Evolutionary conservation across 2,888 invertebrate genomes (phyloP), one percentile per base, ranked within the genome.

Genomic region (Drosophila multiciliata): DNA sequence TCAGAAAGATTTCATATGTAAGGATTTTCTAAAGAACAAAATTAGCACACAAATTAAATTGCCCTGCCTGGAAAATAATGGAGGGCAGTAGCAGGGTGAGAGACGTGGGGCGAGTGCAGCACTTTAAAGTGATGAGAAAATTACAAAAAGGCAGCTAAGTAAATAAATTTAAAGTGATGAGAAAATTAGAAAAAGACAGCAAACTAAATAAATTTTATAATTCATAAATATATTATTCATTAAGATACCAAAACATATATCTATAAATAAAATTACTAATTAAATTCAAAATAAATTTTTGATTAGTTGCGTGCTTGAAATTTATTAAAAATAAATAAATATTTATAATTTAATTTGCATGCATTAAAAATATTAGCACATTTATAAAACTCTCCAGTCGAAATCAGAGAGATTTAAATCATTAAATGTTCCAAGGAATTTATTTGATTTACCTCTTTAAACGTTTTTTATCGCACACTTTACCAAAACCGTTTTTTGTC

Each of bases 1-100:
- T 58, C 52, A 48, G 36, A 64, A 66, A 50, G 52, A 61, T 50
- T 61, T 42, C 53, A 62, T 58, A 62, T 54, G 33, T 53, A 60
- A 33, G 63, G 63, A 77, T 73, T 77, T 61, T 69, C 49, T 35
- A 68, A 66, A 50, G 63, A 73, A 54, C 52, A 57, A 9, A 58
- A 77, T 77, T 78, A 66, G 78, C 78, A 77, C 77, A 78, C 69
- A 77, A 77, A 78, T 77, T 66, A 78, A 78, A 66, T 68, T 66
- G 49, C 38, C 23, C 33, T 65, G 64, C 36, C 49, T 6, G 48
- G 20, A 36, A 77, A 66, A 58, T 45, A 38, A 65, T 38, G 33
- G 9, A 7, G 11, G 23, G 32, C 11, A 20, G 49, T 32, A 1
- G 36, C 17, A 33, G 38, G 9, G 32, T 2, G n/a, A 17, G 1